Conservation (phyloP, 1,140 invertebrate genomes). For the Drosophila melanogaster region DNA sequence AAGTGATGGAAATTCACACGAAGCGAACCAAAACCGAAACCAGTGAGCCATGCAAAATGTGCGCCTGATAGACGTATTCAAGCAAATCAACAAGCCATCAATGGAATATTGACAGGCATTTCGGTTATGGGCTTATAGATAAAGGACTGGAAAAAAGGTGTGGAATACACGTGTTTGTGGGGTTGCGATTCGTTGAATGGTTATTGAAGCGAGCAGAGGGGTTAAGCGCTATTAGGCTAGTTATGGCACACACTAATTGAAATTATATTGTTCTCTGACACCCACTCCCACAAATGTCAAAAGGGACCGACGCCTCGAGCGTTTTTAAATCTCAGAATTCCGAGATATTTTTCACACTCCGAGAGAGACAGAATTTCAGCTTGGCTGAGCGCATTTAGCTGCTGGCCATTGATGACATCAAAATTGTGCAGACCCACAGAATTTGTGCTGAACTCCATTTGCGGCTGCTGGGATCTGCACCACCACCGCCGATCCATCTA, state of each 20-base stretch:
- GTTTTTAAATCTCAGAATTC: slow-evolving; percentile 20
- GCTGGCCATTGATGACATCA: slow-evolving; percentile 59
- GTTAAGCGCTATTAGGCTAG: slow-evolving; percentile 49
- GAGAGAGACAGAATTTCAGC: slow-evolving; percentile 61
- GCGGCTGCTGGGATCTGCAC: slow-evolving; percentile 15
- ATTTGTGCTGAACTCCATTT: slow-evolving; percentile 26
- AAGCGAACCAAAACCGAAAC: slow-evolving; percentile 34
- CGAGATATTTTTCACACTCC: slow-evolving; percentile 30
- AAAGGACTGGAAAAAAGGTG: slow-evolving; percentile 55
- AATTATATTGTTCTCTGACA: slow-evolving; percentile 42
- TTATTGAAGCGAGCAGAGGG: slow-evolving; percentile 49
- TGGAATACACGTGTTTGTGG: slow-evolving; percentile 68
- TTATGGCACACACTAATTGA: slow-evolving; percentile 51
- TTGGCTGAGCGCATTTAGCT: slow-evolving; percentile 62
- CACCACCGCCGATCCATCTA: slow-evolving; percentile 4
- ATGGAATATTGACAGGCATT: slow-evolving; percentile 32
- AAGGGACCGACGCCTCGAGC: slow-evolving; percentile 1
- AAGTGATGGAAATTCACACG: slow-evolving; percentile 32
- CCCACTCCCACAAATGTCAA: slow-evolving; percentile 1
- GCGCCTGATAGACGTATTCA: slow-evolving; percentile 48
- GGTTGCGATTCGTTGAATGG: slow-evolving; percentile 25
- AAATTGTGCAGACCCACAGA: slow-evolving; percentile 62
- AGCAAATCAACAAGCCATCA: slow-evolving; percentile 60
- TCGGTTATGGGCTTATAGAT: slow-evolving; percentile 22
- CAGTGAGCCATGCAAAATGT: slow-evolving; percentile 73